Percentiles rank a stretch among this genome's conserved stretches.
Evolutionary conservation across 2,888 invertebrate species (phyloP).

Genomic region (Itoplectis maculator): DNA sequence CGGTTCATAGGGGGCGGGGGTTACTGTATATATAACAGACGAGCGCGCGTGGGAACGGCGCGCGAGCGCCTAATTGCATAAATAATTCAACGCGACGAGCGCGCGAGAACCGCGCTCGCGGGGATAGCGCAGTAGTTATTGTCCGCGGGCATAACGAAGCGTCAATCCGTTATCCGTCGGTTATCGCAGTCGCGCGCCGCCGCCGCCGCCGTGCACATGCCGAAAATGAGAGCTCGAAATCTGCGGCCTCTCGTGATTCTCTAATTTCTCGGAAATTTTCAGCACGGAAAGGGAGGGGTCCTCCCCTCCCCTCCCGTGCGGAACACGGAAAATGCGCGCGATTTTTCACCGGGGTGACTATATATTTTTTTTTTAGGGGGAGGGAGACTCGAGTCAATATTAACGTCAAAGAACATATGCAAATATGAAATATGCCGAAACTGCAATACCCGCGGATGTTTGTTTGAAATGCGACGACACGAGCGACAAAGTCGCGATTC

Average conservation of each 20-base stretch:
- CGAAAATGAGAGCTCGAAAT: slow-evolving; percentile 12
- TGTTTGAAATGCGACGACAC: too few relatives aligned
- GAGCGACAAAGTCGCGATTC: too few relatives aligned
- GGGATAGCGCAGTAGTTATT: slow-evolving; percentile 73
- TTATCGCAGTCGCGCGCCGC: slow-evolving; percentile 71
- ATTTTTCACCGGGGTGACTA: too few relatives aligned
- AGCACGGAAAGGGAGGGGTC: too few relatives aligned
- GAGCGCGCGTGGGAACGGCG: slow-evolving; percentile 40
- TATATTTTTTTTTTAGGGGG: too few relatives aligned
- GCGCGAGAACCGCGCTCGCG: slow-evolving; percentile 64
- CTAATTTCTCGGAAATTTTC: slow-evolving; percentile 17
- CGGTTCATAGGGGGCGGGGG: too few relatives aligned
- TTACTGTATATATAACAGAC: slow-evolving; percentile 25
- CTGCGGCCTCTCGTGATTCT: neutral
- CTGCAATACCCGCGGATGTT: too few relatives aligned
- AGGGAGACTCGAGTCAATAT: too few relatives aligned
- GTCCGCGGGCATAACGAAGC: slow-evolving; percentile 77
- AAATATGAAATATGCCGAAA: too few relatives aligned
- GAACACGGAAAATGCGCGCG: too few relatives aligned
- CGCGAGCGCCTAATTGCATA: slow-evolving; percentile 80
- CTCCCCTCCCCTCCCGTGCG: too few relatives aligned
- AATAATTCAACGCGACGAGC: slow-evolving; percentile 81
- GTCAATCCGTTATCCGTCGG: slow-evolving; percentile 78
- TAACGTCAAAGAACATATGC: too few relatives aligned
- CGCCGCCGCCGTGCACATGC: slow-evolving; percentile 21